Base-by-base conservation (phyloP, 2,888 invertebrate genomes). In the Habroteleia sp. region DNA sequence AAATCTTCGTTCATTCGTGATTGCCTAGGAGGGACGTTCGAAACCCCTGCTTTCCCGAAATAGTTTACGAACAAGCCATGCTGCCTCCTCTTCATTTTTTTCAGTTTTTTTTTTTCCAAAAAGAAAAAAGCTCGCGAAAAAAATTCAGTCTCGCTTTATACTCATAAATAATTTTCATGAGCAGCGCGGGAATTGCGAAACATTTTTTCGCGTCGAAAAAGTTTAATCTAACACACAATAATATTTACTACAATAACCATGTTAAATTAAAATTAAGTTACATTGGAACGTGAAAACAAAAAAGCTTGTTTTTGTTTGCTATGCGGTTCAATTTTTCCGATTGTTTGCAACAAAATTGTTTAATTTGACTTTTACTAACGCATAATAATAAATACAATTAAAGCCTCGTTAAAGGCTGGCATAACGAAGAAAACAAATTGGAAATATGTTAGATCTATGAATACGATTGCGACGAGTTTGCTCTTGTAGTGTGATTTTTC, bases 1-100 rank as follows among this genome's bases (percentile, higher is more conserved):
- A 76, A 76, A 76, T 76, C 76, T 65, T 58, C 50, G 66, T 62
- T 65, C 29, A 60, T 71, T 52, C 66, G 46, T 68, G 76, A 76
- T 72, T 76, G 63, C 76, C 52, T 58, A 52, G 29, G 29, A 50
- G 58, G 68, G 68, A 66, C 62, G 42, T 58, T 72, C 31, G 42
- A 39, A 50, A 52, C 35, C 52, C 37, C 50, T 13, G 25, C 44
- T 37, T 27, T 14, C 25, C 42, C 16, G 13, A 60, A 58, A 58
- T 27, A 46, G 65, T 56, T 66, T 44, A 65, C 44, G 27, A 58
- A 35, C 50, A 27, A 42, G 33, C 35, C 16, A 29, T 23, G 16
- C 37, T 20, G 11, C 37, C 11, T 27, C 27, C 50, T 50, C n/a
- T 14, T 1, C 33, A 20, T 29, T 37, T 37, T 17, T 25, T 50